Evolutionary conservation across 2,113 vertebrate species (phyloP).

Genomic region (Nestor notabilis): DNA sequence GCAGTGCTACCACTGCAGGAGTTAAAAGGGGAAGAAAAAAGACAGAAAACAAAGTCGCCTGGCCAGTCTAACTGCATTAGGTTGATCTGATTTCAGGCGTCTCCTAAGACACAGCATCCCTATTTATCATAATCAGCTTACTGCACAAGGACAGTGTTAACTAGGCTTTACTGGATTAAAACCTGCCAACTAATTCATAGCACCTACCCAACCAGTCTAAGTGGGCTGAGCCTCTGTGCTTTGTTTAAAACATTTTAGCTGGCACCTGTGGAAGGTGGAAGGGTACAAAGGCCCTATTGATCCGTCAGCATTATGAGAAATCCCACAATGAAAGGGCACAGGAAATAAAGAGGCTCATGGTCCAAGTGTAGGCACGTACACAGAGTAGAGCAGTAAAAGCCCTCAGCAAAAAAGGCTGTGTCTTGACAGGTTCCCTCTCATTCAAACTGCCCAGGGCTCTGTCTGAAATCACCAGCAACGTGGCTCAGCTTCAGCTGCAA

Average conservation of each 20-base stretch:
- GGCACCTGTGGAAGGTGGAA: constrained; percentile 12
- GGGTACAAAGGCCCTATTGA: constrained; percentile 23
- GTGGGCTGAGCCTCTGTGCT: constrained; percentile 9
- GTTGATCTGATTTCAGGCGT: constrained; percentile 63
- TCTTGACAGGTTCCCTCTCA: not conserved
- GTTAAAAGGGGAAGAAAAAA: not conserved
- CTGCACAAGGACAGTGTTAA: constrained; percentile 68
- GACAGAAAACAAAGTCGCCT: not conserved
- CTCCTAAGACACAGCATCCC: constrained; percentile 58
- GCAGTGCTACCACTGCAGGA: not conserved
- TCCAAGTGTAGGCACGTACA: not conserved
- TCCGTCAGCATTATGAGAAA: not conserved
- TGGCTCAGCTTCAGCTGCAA: not conserved
- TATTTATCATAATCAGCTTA: constrained; percentile 72
- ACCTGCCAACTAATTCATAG: constrained; percentile 63
- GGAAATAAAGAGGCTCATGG: not conserved
- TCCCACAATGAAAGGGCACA: not conserved
- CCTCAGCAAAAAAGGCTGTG: not conserved
- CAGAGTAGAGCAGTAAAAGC: not conserved
- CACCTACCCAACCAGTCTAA: constrained; percentile 39
- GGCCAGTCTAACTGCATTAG: constrained; percentile 53
- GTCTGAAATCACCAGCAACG: not conserved
- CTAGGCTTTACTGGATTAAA: constrained; percentile 63
- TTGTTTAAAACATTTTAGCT: constrained; percentile 28
- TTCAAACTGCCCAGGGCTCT: not conserved